phyloP scores from a whole-genome alignment of 1,140 invertebrate species.

The Spodoptera frugiperda region DNA sequence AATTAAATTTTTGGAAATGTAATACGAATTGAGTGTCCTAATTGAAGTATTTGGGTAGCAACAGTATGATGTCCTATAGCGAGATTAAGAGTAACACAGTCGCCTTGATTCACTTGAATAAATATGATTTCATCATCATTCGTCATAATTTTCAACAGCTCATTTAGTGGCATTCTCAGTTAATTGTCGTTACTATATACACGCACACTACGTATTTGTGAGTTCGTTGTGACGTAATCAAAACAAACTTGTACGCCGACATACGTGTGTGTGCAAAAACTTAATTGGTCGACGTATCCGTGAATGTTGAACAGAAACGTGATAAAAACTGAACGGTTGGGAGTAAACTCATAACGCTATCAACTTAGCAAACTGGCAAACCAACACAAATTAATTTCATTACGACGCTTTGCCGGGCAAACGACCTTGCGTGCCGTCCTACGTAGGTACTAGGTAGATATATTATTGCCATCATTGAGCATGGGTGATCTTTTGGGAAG shows the following conservation, averaged over 20 bases:
- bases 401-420: too few relatives aligned
- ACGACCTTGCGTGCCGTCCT: too few relatives aligned
- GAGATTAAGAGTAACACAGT: neutral
- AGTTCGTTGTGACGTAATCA: slow-evolving; percentile 3
- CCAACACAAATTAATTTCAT: slow-evolving; percentile 8
- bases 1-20: too few relatives aligned
- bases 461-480: too few relatives aligned
- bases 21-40: too few relatives aligned
- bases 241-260: slow-evolving; percentile 1
- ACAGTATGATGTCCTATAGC: neutral
- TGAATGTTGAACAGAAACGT: slow-evolving; percentile 1
- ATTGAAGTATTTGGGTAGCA: neutral
- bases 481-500: too few relatives aligned
- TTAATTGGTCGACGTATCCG: neutral
- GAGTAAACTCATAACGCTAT: slow-evolving; percentile 15
- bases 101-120: slow-evolving; percentile 11
- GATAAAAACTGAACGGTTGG: neutral
- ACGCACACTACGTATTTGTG: slow-evolving; percentile 3
- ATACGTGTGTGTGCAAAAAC: neutral
- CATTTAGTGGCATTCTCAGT: slow-evolving; percentile 28
- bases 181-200: slow-evolving; percentile 22
- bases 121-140: slow-evolving; percentile 45
- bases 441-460: too few relatives aligned
- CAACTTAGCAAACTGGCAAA: slow-evolving; percentile 6
- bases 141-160: slow-evolving; percentile 45